phyloP scores from a whole-genome alignment of 1,140 invertebrate species.

The Zaprionus africanus region DNA sequence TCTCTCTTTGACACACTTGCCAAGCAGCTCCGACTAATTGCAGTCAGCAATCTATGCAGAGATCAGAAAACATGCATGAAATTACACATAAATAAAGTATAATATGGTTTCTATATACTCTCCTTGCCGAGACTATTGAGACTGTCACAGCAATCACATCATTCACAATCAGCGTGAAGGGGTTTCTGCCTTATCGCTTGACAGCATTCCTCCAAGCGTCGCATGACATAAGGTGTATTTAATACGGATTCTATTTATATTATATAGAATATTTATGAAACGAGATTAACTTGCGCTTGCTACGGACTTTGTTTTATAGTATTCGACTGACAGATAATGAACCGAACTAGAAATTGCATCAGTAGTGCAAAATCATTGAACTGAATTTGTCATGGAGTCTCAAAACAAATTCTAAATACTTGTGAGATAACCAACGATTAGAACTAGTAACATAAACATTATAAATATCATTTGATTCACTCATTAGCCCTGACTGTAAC shows the following conservation, averaged over 20 bases:
- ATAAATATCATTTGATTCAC: background rate
- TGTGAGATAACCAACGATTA: background rate
- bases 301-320: slow-evolving; percentile 40
- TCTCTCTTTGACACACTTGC: slow-evolving; percentile 58
- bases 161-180: slow-evolving; percentile 58
- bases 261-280: slow-evolving; percentile 28
- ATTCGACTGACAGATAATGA: slow-evolving; percentile 15
- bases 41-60: slow-evolving; percentile 52
- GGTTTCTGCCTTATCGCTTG: slow-evolving; percentile 59
- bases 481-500: background rate
- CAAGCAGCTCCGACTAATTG: slow-evolving; percentile 51
- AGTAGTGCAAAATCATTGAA: slow-evolving; percentile 53
- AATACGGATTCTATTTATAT: slow-evolving; percentile 12
- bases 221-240: slow-evolving; percentile 56
- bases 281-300: slow-evolving; percentile 30
- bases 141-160: slow-evolving; percentile 37
- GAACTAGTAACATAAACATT: background rate
- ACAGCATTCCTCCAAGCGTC: slow-evolving; percentile 29
- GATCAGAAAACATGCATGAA: slow-evolving; percentile 9
- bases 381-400: slow-evolving; percentile 48
- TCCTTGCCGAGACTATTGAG: background rate
- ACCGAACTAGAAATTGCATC: slow-evolving; percentile 17
- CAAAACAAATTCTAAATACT: background rate
- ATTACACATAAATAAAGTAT: slow-evolving; percentile 9
- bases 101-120: slow-evolving; percentile 22